These are phyloP conservation scores for Phalangium opilio DNA, from an alignment of 2,888 invertebrate genomes.

Conservation along the genomic window DNA sequence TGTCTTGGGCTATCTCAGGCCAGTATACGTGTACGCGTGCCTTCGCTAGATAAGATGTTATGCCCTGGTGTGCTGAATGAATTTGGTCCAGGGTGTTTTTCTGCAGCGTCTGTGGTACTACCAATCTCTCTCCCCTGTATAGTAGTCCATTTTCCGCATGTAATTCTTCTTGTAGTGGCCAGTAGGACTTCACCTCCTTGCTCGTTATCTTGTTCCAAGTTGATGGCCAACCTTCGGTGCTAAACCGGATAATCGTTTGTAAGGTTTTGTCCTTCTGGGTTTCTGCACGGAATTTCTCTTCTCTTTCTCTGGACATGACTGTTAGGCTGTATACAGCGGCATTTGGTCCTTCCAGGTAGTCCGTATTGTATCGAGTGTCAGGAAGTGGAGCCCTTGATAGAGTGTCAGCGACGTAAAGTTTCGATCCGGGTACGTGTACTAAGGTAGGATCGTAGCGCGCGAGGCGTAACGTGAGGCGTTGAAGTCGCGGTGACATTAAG, in stretches of 20 bases:
- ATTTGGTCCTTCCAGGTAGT: not conserved
- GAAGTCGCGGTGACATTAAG: constrained; percentile 27
- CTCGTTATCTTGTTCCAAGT: not conserved
- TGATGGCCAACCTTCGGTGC: constrained; percentile 3
- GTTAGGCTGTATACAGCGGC: not conserved
- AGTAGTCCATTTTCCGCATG: constrained; percentile 3
- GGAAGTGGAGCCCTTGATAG: too few relatives aligned
- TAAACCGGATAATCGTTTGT: not conserved
- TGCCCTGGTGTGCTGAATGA: constrained; percentile 3
- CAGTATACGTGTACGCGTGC: too few relatives aligned
- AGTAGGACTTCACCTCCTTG: not conserved
- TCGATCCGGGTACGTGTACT: too few relatives aligned
- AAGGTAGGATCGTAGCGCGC: constrained; percentile 2
- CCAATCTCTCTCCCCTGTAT: constrained; percentile 2
- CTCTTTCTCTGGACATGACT: not conserved
- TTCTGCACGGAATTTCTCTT: not conserved
- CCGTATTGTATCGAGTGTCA: too few relatives aligned
- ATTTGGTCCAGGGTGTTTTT: constrained; percentile 1
- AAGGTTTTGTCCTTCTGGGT: not conserved
- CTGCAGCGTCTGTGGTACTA: not conserved
- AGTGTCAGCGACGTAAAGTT: constrained; percentile 18
- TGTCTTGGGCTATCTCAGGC: not conserved
- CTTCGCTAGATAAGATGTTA: too few relatives aligned
- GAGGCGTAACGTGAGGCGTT: constrained; percentile 25
- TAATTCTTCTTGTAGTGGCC: constrained; percentile 3